These are phyloP conservation scores for Psylliodes chrysocephalus DNA, from an alignment of 2,888 invertebrate genomes.

Conservation along the genomic window DNA sequence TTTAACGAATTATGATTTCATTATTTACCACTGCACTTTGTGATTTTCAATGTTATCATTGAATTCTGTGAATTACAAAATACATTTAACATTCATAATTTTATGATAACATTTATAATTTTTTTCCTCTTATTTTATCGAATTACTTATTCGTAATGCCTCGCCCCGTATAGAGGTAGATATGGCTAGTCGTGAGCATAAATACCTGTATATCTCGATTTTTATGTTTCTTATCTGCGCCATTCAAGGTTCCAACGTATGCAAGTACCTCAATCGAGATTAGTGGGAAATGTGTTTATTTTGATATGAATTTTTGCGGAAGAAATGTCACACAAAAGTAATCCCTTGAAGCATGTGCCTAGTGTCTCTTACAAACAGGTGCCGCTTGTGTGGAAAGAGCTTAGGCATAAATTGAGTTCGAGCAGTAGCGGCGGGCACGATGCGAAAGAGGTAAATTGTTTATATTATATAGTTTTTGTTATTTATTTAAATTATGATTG, in stretches of 20 bases:
- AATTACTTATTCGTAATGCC: no score
- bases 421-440: slow-evolving; percentile 30
- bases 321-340: slow-evolving; percentile 46
- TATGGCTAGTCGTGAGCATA: not conserved
- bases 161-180: not conserved
- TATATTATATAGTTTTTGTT: no score
- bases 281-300: not conserved
- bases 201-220: slow-evolving; percentile 8
- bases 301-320: slow-evolving; percentile 18
- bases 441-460: slow-evolving; percentile 43
- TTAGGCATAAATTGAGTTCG: slow-evolving; percentile 51
- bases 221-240: slow-evolving; percentile 8
- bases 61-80: no score
- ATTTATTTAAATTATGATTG: no score
- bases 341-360: slow-evolving; percentile 32
- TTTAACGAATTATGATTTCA: no score
- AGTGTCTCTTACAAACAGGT: slow-evolving; percentile 51
- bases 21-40: no score
- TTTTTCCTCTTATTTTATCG: no score
- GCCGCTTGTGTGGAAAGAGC: slow-evolving; percentile 53
- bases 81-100: no score
- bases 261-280: not conserved
- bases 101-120: no score
- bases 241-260: slow-evolving; percentile 1
- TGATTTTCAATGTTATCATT: no score